Base-by-base conservation (phyloP, 2,888 invertebrate species). In the Dasysyrphus albostriatus region DNA sequence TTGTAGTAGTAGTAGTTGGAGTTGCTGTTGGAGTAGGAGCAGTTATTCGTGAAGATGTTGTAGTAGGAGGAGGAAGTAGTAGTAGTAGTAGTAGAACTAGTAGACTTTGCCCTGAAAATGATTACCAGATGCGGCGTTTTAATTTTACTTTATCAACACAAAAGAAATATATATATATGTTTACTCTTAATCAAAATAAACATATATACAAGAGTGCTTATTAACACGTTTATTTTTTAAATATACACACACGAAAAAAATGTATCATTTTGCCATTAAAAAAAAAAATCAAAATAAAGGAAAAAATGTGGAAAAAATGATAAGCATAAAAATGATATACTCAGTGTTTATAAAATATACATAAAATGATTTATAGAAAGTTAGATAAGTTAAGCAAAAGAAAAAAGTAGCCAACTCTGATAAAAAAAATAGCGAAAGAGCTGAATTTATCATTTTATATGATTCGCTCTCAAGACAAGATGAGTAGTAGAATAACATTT, bases 81-180 rank as follows among this genome's bases (percentile, higher is more conserved):
- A 90, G 90, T 90, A 89, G 90, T 88, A 90, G 89, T 90, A 90
- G 90, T 90, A 91, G 92, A 90, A 91, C 90, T 90, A 91, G 92
- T 90, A 91, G 92, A 89, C 91, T 92, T 92, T 91, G 90, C 90
- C 92, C 92, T 92, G 92, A 92, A 92, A 92, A 92, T 92, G 92
- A 92, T 92, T 91, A 90, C 88, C 90, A 90, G 91, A 92, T 91
- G 92, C 91, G 90, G 90, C 91, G 90, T 92, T 92, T 92, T 91
- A 91, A 91, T 83, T 88, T 88, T 70, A 81, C 65, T 88, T 73
- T 72, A 83, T 88, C 83, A 88, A 88, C 83, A 83, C 51, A 88
- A 79, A 83, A 80, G 79, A 72, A 84, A 81, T 77, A 76, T 69
- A 63, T 37, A 80, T 59, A 39, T 80, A 59, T 65, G 63, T 85